Percentiles rank a stretch among this genome's conserved stretches.
Evolutionary conservation across 2,888 invertebrate species (phyloP).

Genomic region (Plagiodera versicolora): DNA sequence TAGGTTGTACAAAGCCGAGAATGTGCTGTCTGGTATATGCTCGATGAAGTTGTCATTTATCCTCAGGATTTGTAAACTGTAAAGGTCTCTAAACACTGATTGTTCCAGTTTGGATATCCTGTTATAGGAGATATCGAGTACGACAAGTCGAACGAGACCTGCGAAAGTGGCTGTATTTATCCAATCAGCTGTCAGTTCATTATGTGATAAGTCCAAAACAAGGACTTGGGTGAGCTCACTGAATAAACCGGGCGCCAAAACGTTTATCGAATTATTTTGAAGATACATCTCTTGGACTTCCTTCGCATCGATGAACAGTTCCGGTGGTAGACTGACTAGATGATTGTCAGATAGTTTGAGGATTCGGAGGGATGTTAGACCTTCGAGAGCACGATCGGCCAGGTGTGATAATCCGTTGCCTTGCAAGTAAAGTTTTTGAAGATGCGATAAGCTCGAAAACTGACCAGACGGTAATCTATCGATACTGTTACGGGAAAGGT

Average conservation of each 20-base stretch:
- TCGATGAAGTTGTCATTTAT: conserved; percentile 80
- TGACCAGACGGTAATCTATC: conserved; percentile 73
- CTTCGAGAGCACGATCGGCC: conserved; percentile 77
- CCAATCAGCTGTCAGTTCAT: conserved; percentile 81
- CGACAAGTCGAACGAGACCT: conserved; percentile 74
- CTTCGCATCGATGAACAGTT: conserved; percentile 76
- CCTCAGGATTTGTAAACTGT: conserved; percentile 77
- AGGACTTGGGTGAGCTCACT: conserved; percentile 74
- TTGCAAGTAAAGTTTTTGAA: conserved; percentile 75
- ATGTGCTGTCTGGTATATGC: conserved; percentile 75
- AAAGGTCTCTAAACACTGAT: conserved; percentile 75
- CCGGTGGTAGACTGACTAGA: conserved; percentile 77
- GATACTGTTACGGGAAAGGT: conserved; percentile 77
- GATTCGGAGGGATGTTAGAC: conserved; percentile 70
- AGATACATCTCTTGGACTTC: conserved; percentile 79
- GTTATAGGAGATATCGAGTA: conserved; percentile 77
- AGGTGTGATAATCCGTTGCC: conserved; percentile 76
- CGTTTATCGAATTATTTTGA: conserved; percentile 80
- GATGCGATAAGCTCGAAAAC: conserved; percentile 69
- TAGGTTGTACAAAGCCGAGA: conserved; percentile 74
- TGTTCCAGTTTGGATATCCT: conserved; percentile 74
- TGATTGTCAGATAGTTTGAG: conserved; percentile 81
- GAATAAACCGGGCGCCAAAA: conserved; percentile 78
- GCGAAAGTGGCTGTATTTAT: conserved; percentile 79
- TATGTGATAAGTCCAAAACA: conserved; percentile 75